Evolutionary conservation across 2,888 invertebrate genomes (phyloP).

Genomic region (Protophormia terraenovae): DNA sequence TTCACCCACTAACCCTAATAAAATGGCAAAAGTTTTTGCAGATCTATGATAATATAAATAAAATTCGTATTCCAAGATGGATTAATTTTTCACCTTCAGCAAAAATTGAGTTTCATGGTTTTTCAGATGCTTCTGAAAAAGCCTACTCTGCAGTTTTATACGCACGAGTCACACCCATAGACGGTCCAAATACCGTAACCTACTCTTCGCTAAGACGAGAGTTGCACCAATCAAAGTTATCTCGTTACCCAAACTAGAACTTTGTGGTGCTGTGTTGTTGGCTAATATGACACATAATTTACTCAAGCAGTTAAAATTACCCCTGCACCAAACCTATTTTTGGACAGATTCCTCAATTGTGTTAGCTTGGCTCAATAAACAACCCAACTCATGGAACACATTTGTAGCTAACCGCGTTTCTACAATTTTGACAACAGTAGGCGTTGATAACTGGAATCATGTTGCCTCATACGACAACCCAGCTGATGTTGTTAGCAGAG

Average conservation of each 20-base stretch:
- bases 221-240: not conserved
- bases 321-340: not conserved
- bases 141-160: not conserved
- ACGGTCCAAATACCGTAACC: not conserved
- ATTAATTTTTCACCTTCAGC: not conserved
- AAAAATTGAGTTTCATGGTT: not conserved
- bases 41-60: not conserved
- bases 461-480: too few relatives aligned
- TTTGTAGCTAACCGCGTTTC: not conserved
- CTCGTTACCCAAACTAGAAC: too few relatives aligned
- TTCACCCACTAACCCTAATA: not conserved
- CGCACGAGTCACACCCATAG: not conserved
- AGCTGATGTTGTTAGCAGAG: too few relatives aligned
- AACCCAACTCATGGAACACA: not conserved
- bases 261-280: too few relatives aligned
- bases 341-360: not conserved
- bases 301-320: not conserved
- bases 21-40: conserved; percentile 6
- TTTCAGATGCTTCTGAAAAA: not conserved
- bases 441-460: too few relatives aligned
- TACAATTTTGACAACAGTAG: too few relatives aligned
- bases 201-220: not conserved
- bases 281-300: too few relatives aligned
- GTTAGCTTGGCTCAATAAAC: not conserved
- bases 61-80: not conserved